phyloP scores from a whole-genome alignment of 92 coral and sea anemone species.

The Hydrozoanthus gracilis region DNA sequence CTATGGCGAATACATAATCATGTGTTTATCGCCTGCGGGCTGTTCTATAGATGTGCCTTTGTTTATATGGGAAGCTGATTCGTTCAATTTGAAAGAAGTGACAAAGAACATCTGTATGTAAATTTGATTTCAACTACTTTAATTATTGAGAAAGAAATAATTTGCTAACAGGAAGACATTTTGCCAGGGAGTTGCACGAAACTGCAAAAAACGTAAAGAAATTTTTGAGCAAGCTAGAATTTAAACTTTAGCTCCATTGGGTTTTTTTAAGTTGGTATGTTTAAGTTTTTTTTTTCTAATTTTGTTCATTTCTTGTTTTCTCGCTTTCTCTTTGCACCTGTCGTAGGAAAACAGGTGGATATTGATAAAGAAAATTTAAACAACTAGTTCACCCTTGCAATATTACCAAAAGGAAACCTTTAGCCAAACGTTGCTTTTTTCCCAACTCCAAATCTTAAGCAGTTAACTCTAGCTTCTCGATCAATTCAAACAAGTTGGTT shows the following conservation, averaged over 20 bases:
- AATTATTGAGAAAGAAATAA: slow-evolving; percentile 53
- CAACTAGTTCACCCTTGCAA: not conserved
- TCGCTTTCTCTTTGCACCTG: not conserved
- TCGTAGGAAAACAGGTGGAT: not conserved
- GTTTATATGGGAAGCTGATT: slow-evolving; percentile 60
- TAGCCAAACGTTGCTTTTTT: not conserved
- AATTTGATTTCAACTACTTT: slow-evolving; percentile 44
- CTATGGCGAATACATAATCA: slow-evolving; percentile 19
- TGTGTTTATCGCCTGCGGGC: slow-evolving; percentile 26
- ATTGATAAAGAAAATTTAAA: not conserved
- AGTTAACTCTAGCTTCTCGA: not conserved
- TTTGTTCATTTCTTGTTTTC: not conserved
- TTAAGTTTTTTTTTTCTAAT: not conserved
- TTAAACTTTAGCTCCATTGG: not conserved
- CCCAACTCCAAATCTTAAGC: not conserved
- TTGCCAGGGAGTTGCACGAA: not conserved
- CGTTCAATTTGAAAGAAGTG: slow-evolving; percentile 41
- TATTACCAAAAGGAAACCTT: not conserved
- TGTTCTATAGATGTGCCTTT: slow-evolving; percentile 52
- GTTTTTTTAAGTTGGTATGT: not conserved
- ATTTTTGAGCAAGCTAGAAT: not conserved
- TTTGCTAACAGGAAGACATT: slow-evolving; percentile 21
- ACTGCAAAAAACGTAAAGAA: not conserved
- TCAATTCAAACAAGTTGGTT: not conserved
- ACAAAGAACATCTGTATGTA: slow-evolving; percentile 42